These are phyloP conservation scores for Dromiciops gliroides DNA, from an alignment of 2,113 vertebrate species.

Conservation along the genomic window DNA sequence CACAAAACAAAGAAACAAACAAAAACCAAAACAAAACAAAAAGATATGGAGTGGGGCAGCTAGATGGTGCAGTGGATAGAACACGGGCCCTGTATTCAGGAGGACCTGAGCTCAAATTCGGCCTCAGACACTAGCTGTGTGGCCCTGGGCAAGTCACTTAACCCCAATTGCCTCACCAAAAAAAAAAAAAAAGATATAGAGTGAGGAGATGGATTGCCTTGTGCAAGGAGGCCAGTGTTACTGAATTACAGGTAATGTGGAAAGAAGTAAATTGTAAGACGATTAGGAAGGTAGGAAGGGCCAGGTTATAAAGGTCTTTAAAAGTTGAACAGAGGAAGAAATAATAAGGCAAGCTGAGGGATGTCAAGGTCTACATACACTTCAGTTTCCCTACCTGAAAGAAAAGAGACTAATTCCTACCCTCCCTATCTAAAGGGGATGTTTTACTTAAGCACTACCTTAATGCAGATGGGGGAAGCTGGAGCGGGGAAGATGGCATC, in stretches of 20 bases:
- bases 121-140: too few relatives aligned
- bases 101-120: too few relatives aligned
- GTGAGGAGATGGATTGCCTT: too few relatives aligned
- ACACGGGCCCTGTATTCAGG: too few relatives aligned
- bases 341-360: neutral
- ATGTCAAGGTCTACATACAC: neutral
- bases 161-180: too few relatives aligned
- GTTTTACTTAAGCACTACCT: neutral
- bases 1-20: too few relatives aligned
- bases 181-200: neutral
- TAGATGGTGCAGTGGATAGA: too few relatives aligned
- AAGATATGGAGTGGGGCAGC: too few relatives aligned
- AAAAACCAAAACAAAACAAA: too few relatives aligned
- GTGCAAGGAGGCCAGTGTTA: neutral
- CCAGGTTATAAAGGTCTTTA: neutral
- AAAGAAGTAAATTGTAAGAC: neutral
- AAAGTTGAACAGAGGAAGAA: neutral
- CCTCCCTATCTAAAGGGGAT: neutral
- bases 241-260: neutral
- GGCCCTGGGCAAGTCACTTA: too few relatives aligned
- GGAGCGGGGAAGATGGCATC: neutral
- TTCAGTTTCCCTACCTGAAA: neutral
- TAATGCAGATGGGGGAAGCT: neutral
- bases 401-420: neutral
- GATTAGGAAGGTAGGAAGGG: neutral